Base-by-base conservation (phyloP, 2,113 vertebrate species). In the Syngnathus floridae region DNA sequence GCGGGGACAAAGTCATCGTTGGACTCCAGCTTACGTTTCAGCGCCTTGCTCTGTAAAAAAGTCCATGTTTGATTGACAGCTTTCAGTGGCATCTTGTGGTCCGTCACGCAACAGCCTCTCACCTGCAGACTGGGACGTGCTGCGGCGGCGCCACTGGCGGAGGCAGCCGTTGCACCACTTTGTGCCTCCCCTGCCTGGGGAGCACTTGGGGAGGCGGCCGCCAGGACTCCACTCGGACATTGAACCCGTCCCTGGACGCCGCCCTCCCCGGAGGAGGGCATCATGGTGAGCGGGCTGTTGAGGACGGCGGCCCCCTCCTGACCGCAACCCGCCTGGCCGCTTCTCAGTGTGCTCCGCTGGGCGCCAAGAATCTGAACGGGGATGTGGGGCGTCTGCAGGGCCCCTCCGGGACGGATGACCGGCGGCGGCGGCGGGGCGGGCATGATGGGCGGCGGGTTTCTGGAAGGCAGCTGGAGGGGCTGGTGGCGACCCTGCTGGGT, bases 361-460 rank as follows among this genome's bases (percentile, higher is more conserved):
- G 93, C 93, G 1, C 95, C 95, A 17, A 98, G 93, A 1, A 98
- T 92, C 82, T 98, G 96, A 12, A 98, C 95, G 0, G 95, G 95
- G 73, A 98, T 95, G 66, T 97, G 95, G 0, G 95, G 95, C 1
- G 90, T 69, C 68, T 82, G 87, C 13, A 79, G 41, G 0, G 82
- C 67, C 74, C 75, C 87, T 85, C 60, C 43, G 0, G 84, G 67
- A 72, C 74, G 88, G 84, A 59, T 88, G 77, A 90, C 78, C 35
- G 56, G 91, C n/a, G 37, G 38, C 38, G 38, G 38, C 45, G 65
- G 86, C 0, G 87, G 89, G 0, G 86, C 78, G 0, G 90, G 90
- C 5, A 90, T 75, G 37, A 93, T 88, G 60, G 91, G 87, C 9
- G 90, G 90, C 1, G 88, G 90, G 65, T 89, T 90, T 19, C 88